These are phyloP conservation scores for Cassiopea andromeda DNA, from an alignment of 30 jellyfish, hydroid and myxozoan species.

Conservation along the genomic window DNA sequence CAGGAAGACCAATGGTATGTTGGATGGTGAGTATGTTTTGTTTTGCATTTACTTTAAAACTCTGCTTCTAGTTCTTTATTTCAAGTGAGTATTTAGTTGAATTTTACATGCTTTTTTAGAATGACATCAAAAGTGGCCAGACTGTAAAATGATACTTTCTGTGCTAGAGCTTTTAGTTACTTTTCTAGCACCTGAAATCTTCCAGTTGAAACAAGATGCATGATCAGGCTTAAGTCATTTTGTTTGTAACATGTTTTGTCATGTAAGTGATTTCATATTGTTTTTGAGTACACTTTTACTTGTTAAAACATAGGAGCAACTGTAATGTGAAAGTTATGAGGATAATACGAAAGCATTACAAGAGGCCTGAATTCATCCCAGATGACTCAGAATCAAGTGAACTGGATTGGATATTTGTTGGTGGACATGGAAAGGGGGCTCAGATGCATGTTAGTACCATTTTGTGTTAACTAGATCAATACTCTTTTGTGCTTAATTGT, in stretches of 20 bases:
- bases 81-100: neutral
- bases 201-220: too few species aligned
- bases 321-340: constrained; percentile 77
- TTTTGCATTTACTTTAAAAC: neutral
- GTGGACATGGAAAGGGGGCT: constrained; percentile 98
- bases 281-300: neutral
- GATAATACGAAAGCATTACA: constrained; percentile 79
- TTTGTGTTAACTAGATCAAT: neutral
- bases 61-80: neutral
- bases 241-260: neutral
- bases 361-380: constrained; percentile 87
- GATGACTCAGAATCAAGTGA: constrained; percentile 94
- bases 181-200: too few species aligned
- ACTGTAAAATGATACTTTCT: too few species aligned
- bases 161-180: too few species aligned
- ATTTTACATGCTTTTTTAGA: neutral
- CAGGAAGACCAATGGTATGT: constrained; percentile 95
- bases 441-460: constrained; percentile 86
- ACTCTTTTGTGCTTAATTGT: too few species aligned
- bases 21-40: constrained; percentile 88
- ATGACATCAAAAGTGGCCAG: too few species aligned
- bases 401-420: constrained; percentile 96
- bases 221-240: neutral
- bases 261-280: neutral
- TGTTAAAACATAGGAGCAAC: constrained; percentile 78